These are phyloP conservation scores for Drosophila sp. DNA, from an alignment of 1,140 invertebrate species.

Conservation along the genomic window DNA sequence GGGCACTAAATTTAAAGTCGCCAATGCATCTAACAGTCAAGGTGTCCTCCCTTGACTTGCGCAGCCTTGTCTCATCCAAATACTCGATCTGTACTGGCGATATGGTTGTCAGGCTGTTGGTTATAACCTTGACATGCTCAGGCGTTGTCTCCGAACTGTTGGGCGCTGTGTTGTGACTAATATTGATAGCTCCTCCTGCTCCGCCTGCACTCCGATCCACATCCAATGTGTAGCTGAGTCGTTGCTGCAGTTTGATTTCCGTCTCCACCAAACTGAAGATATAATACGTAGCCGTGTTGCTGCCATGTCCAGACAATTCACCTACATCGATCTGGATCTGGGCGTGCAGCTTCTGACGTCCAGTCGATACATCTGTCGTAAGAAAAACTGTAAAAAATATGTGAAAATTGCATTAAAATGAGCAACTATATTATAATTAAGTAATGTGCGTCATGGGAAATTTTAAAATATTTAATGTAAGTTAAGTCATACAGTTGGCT, in stretches of 20 bases:
- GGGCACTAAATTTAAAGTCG: conserved; percentile 76
- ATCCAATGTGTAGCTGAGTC: conserved; percentile 78
- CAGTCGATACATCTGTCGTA: conserved; percentile 72
- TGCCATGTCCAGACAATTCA: conserved; percentile 72
- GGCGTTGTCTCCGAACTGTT: conserved; percentile 75
- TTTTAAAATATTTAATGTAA: too few species aligned
- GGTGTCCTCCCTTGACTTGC: conserved; percentile 75
- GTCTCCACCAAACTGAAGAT: conserved; percentile 76
- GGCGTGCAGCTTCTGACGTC: conserved; percentile 75
- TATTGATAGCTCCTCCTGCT: conserved; percentile 1
- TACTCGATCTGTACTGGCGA: conserved; percentile 78
- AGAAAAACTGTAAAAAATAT: conserved; percentile 67
- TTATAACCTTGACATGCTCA: conserved; percentile 57
- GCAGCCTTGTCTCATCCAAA: conserved; percentile 74
- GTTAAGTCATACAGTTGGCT: too few species aligned
- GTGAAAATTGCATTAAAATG: not conserved
- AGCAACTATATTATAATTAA: not conserved
- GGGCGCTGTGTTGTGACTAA: conserved; percentile 43
- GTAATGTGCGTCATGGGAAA: too few species aligned
- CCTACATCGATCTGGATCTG: conserved; percentile 82
- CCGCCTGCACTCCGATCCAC: conserved; percentile 49
- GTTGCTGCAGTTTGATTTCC: conserved; percentile 74
- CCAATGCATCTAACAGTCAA: conserved; percentile 64
- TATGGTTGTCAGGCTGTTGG: conserved; percentile 44
- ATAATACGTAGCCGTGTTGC: conserved; percentile 72